These are phyloP conservation scores for Acanthaster planci DNA, from an alignment of 35 echinoderm and acorn worm species.

Conservation along the genomic window DNA sequence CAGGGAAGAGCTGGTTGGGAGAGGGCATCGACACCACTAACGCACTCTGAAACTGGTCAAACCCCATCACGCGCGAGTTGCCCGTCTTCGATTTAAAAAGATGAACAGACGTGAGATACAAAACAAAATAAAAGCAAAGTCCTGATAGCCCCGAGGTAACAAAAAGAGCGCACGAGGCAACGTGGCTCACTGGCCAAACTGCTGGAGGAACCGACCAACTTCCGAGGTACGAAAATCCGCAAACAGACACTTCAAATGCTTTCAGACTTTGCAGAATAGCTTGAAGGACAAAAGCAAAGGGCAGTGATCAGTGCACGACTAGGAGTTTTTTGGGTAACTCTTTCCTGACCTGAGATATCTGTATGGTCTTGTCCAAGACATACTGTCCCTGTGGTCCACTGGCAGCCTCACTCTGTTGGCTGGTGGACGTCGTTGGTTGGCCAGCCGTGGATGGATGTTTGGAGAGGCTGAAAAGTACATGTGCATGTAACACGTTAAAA, in stretches of 20 bases:
- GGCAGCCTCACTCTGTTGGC: neutral
- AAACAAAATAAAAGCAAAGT: neutral
- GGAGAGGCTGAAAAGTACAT: neutral
- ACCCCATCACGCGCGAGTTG: constrained; percentile 74
- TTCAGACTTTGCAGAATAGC: too few relatives aligned
- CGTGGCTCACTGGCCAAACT: too few relatives aligned
- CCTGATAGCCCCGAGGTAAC: too few relatives aligned
- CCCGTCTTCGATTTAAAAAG: constrained; percentile 68
- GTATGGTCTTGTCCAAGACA: constrained; percentile 75
- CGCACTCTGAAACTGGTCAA: constrained; percentile 60
- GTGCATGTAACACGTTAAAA: too few relatives aligned
- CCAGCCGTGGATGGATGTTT: neutral
- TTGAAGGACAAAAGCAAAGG: too few relatives aligned
- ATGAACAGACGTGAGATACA: constrained; percentile 21
- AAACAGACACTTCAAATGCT: too few relatives aligned
- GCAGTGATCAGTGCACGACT: too few relatives aligned
- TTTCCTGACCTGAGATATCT: constrained; percentile 67
- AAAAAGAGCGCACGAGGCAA: too few relatives aligned
- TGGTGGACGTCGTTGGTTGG: constrained; percentile 22
- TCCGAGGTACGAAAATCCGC: too few relatives aligned
- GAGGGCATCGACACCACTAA: constrained; percentile 89
- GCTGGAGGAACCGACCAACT: too few relatives aligned
- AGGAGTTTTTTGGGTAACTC: too few relatives aligned
- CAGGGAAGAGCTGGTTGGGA: constrained; percentile 88
- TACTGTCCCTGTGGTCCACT: constrained; percentile 43